Base-by-base conservation (phyloP, 1,140 invertebrate species). In the Pseudomyrmex gracilis region DNA sequence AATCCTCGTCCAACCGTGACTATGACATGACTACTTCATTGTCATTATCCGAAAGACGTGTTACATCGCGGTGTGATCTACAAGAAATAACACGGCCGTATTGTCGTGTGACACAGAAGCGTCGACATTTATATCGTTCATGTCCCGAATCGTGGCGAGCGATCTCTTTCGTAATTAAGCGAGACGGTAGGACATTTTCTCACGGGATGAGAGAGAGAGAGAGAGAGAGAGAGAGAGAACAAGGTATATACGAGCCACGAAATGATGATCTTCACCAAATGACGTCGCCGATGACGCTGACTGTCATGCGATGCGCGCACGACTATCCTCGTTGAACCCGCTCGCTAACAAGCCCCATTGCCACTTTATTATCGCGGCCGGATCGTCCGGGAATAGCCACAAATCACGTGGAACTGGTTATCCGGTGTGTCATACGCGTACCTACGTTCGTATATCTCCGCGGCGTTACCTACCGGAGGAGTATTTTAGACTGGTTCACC, bases 341-440 rank as follows among this genome's bases (percentile, higher is more conserved):
- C 63, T 80, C 88, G 85, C 87, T 91, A 91, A 91, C 90, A 90
- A 91, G 90, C 90, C 80, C 88, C 89, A 90, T 91, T 91, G 90
- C 90, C 90, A 91, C 91, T 90, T 90, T 91, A 90, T 90, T 91
- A 91, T 91, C 91, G 89, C 88, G 71, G 55, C 51, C 73, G 76
- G 87, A 91, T 91, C 90, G 82, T 82, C 83, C 89, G 74, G 86
- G 89, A 90, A 89, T 89, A 90, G 86, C 85, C 77, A 90, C 90
- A 91, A 91, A 91, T 91, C 90, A 90, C 73, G 73, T 22, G 85
- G 84, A 90, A 91, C 90, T 91, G 90, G 90, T 91, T 91, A 90
- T 90, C 78, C 88, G 60, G 87, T 85, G 88, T 82, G 88, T 88
- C 85, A 89, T 84, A 85, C 80, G 24, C 47, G 63, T 78, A 80